Evolutionary conservation across 2,113 vertebrate genomes (phyloP).

Genomic region (Chunga burmeisteri): DNA sequence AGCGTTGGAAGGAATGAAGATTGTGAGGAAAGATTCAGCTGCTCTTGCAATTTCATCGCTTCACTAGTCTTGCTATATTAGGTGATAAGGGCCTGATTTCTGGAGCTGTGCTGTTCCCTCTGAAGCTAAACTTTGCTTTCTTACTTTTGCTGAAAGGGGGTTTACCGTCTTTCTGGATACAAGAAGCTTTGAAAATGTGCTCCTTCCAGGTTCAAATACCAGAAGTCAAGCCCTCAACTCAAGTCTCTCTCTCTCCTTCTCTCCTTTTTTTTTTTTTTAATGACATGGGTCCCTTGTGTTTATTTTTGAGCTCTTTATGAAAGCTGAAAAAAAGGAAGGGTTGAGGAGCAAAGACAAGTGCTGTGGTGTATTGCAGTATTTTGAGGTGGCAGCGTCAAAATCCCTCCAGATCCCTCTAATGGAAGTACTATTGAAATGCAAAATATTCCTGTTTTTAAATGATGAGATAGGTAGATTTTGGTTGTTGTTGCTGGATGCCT

Average conservation of each 20-base stretch:
- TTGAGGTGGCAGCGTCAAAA: background rate
- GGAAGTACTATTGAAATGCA: background rate
- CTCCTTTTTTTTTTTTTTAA: background rate
- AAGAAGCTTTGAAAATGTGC: background rate
- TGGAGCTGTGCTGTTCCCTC: background rate
- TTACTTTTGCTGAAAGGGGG: background rate
- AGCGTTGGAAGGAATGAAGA: background rate
- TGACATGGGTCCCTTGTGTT: background rate
- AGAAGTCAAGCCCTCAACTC: background rate
- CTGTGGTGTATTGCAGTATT: background rate
- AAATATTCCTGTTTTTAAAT: background rate
- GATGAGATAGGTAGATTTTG: background rate
- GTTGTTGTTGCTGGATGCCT: background rate
- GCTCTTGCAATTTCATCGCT: background rate
- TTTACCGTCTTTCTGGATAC: background rate
- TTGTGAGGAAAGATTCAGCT: background rate
- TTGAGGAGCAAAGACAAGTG: background rate
- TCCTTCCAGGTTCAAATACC: background rate
- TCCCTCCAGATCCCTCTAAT: background rate
- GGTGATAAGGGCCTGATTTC: background rate
- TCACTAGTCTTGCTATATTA: background rate
- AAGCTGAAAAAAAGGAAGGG: background rate
- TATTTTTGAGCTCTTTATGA: background rate
- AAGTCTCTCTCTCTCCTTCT: background rate
- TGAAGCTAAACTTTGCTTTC: background rate